Percentiles rank a stretch among this genome's conserved stretches.
These are phyloP conservation scores for Zaprionus bogoriensis DNA, from an alignment of 2,888 invertebrate genomes.

Conservation along the genomic window DNA sequence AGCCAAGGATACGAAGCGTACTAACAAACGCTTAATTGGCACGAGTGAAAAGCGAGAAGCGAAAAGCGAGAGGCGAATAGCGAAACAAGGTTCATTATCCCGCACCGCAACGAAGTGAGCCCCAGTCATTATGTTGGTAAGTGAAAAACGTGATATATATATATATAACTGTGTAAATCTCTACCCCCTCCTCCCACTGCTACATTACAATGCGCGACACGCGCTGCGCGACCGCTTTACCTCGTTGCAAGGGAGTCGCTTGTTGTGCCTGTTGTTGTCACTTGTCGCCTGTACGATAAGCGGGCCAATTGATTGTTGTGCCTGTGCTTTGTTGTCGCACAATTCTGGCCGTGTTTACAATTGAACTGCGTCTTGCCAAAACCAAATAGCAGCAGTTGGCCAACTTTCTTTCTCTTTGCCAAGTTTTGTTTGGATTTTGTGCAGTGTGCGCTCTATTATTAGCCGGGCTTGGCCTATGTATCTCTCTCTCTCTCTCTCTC, in stretches of 20 bases:
- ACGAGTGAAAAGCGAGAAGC: constrained; percentile 24
- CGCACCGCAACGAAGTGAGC: not conserved
- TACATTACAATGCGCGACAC: constrained; percentile 47
- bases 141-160: constrained; percentile 12
- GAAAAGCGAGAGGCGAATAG: constrained; percentile 4
- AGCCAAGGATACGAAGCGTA: constrained; percentile 56
- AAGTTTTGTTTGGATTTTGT: constrained; percentile 9
- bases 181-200: not conserved
- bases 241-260: constrained; percentile 41
- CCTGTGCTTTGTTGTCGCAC: constrained; percentile 8
- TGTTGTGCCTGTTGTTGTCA: constrained; percentile 9
- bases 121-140: constrained; percentile 43
- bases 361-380: constrained; percentile 31
- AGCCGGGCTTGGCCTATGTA: constrained; percentile 7
- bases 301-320: constrained; percentile 26
- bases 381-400: no score
- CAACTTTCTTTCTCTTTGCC: constrained; percentile 61
- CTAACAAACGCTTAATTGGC: not conserved
- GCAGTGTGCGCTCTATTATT: constrained; percentile 40
- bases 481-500: constrained; percentile 30
- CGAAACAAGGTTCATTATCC: constrained; percentile 2
- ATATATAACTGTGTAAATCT: not conserved
- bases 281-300: constrained; percentile 34
- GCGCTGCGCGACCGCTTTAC: constrained; percentile 55
- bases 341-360: constrained; percentile 26